A percentile compares a stretch with the other conserved stretches of the same genome.
Conservation (phyloP, 2,888 invertebrate species). For the Cylindroiulus punctatus region DNA sequence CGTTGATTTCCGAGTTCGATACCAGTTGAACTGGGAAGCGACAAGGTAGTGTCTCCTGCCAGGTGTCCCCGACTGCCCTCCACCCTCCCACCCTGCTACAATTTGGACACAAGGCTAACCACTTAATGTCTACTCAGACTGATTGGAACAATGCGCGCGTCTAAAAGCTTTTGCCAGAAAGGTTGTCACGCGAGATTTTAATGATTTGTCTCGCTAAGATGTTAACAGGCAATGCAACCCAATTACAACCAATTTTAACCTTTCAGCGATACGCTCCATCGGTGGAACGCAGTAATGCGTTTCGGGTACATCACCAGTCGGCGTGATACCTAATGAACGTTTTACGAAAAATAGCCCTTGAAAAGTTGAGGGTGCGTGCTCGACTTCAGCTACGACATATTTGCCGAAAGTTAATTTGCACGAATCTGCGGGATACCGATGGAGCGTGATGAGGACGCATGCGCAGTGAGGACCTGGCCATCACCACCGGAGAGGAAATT, state of each 20-base stretch:
- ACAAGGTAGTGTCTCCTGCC: background rate
- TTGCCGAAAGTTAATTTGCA: background rate
- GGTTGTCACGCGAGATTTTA: conserved; percentile 18
- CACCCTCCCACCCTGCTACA: background rate
- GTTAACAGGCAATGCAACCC: background rate
- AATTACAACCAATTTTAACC: conserved; percentile 1
- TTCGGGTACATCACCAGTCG: background rate
- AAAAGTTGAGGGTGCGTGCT: background rate
- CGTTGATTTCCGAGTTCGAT: background rate
- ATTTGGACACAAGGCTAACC: conserved; percentile 10
- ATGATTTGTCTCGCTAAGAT: conserved; percentile 18
- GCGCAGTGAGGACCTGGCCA: background rate
- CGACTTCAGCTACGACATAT: background rate
- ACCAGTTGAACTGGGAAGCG: background rate
- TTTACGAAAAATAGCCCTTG: background rate
- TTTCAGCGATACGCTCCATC: background rate
- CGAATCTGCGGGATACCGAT: background rate
- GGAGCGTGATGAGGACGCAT: background rate
- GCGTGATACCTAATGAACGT: background rate
- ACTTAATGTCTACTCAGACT: conserved; percentile 10
- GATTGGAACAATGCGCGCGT: conserved; percentile 1
- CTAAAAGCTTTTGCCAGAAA: conserved; percentile 18
- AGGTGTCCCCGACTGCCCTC: background rate
- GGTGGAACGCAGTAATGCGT: background rate
- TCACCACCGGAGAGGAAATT: background rate